phyloP scores from a whole-genome alignment of 1,140 invertebrate species.

The Batillaria attramentaria region DNA sequence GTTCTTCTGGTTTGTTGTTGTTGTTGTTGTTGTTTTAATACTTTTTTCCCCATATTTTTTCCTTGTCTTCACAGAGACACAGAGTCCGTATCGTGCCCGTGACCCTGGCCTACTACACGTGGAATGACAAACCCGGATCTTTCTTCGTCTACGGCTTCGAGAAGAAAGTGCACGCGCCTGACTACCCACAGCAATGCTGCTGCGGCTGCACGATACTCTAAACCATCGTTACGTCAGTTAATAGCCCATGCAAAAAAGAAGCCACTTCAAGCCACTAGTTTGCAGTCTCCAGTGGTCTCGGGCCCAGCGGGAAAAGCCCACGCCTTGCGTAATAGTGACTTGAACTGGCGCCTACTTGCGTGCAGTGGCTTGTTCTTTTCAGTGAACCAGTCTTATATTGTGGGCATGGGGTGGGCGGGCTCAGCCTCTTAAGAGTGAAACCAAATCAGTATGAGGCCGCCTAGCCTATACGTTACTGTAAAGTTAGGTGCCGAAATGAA shows the following conservation, averaged over 20 bases:
- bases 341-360: not conserved
- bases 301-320: too few relatives aligned
- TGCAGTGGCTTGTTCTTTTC: not conserved
- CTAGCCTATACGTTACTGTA: too few relatives aligned
- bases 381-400: not conserved
- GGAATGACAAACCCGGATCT: conserved; percentile 68
- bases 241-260: not conserved
- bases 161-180: conserved; percentile 73
- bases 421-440: too few relatives aligned
- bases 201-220: conserved; percentile 74
- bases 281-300: not conserved
- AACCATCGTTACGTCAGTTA: not conserved
- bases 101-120: conserved; percentile 72
- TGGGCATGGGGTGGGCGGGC: too few relatives aligned
- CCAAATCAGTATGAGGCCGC: too few relatives aligned
- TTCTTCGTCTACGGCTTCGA: conserved; percentile 76
- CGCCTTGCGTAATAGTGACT: too few relatives aligned
- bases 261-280: not conserved
- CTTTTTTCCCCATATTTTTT: too few relatives aligned
- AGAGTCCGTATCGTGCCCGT: conserved; percentile 74
- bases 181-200: conserved; percentile 76
- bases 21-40: too few relatives aligned
- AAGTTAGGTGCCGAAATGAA: too few relatives aligned
- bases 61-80: conserved; percentile 70
- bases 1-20: not conserved